A percentile compares a stretch with the other conserved stretches of the same genome.
phyloP scores from a whole-genome alignment of 2,888 invertebrate genomes.

The Hylaea fasciaria region DNA sequence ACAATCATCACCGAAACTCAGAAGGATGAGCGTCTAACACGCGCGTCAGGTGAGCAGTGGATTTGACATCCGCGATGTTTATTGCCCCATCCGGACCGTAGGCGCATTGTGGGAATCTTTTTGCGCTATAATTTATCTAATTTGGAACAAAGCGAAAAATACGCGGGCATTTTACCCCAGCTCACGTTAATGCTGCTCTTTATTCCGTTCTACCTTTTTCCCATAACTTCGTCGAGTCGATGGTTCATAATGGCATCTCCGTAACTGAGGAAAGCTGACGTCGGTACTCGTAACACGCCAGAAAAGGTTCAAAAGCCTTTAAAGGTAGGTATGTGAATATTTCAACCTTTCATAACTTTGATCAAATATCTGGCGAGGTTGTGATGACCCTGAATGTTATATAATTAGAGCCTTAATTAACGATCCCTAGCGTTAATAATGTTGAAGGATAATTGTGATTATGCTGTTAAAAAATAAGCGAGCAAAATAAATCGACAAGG shows the following conservation, averaged over 20 bases:
- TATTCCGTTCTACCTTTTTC: conserved; percentile 34
- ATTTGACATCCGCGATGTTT: conserved; percentile 77
- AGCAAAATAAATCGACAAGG: conserved; percentile 84
- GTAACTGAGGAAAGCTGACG: not conserved
- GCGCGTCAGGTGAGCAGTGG: conserved; percentile 73
- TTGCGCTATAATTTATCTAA: conserved; percentile 78
- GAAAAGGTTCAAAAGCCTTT: not conserved
- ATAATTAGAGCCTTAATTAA: not conserved
- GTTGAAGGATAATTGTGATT: too few species aligned
- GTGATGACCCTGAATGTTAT: not conserved
- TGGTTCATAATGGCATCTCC: conserved; percentile 3
- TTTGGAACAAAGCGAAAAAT: conserved; percentile 75
- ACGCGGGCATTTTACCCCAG: conserved; percentile 57
- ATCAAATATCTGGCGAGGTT: not conserved
- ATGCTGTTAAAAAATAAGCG: not conserved
- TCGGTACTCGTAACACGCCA: not conserved
- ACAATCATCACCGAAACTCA: conserved; percentile 39
- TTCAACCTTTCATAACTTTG: conserved; percentile 1
- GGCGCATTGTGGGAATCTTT: conserved; percentile 71
- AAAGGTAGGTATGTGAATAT: not conserved
- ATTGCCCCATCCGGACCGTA: conserved; percentile 65
- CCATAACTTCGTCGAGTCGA: conserved; percentile 12
- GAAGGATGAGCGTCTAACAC: conserved; percentile 55
- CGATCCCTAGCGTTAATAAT: not conserved
- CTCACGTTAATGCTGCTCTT: conserved; percentile 48